A percentile compares a stretch with the other conserved stretches of the same genome.
Evolutionary conservation across 2,888 invertebrate species (phyloP).

Genomic region (Hydraecia micacea): DNA sequence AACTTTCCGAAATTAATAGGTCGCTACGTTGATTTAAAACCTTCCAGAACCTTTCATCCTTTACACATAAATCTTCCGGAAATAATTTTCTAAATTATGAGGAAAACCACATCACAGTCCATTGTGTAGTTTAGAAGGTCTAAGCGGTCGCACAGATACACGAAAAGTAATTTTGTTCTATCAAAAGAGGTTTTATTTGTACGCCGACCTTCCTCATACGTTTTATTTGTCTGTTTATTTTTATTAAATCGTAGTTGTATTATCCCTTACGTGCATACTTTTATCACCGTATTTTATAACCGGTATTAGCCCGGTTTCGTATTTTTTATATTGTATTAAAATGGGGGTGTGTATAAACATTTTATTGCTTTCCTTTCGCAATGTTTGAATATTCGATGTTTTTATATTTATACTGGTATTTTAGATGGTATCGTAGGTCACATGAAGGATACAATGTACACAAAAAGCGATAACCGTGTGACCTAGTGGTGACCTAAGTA

Average conservation of each 20-base stretch:
- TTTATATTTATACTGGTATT: slow-evolving; percentile 12
- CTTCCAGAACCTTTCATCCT: no score
- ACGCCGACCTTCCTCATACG: not conserved
- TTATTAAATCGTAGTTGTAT: slow-evolving; percentile 6
- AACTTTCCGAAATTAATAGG: no score
- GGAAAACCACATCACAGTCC: not conserved
- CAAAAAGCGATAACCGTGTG: not conserved
- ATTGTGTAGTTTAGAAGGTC: not conserved
- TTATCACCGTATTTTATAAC: slow-evolving; percentile 21
- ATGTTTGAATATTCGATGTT: slow-evolving; percentile 14
- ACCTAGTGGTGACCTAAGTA: not conserved
- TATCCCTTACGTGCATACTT: not conserved
- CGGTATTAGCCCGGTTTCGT: not conserved
- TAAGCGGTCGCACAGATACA: no score
- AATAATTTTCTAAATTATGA: not conserved
- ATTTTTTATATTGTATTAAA: slow-evolving; percentile 14
- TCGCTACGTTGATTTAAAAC: no score
- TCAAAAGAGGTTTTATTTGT: not conserved
- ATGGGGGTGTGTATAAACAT: slow-evolving; percentile 14
- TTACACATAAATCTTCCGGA: not conserved
- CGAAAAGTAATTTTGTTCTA: no score
- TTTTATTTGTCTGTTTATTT: not conserved
- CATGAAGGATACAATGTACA: not conserved
- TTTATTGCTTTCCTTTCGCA: slow-evolving; percentile 32
- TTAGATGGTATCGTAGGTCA: not conserved